These are phyloP conservation scores for Asobara japonica DNA, from an alignment of 1,140 invertebrate species.

Conservation along the genomic window DNA sequence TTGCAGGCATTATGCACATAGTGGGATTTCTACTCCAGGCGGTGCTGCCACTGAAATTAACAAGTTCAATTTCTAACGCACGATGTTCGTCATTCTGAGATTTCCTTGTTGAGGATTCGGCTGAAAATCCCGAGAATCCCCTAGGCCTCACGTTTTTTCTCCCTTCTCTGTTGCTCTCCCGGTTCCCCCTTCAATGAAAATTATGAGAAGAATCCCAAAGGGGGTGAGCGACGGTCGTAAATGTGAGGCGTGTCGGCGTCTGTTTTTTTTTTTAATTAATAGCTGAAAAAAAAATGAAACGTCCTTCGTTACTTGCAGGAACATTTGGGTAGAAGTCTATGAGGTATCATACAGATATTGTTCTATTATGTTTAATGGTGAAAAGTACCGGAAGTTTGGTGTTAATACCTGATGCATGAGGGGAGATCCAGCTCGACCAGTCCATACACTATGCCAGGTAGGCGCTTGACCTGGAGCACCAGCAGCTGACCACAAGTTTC, in stretches of 20 bases:
- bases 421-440: background rate
- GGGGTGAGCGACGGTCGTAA: slow-evolving; percentile 49
- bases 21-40: too few species aligned
- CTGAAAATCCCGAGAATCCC: slow-evolving; percentile 20
- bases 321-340: background rate
- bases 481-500: background rate
- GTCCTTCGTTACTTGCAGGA: background rate
- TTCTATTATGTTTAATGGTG: background rate
- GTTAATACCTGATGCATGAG: background rate
- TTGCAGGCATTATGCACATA: too few species aligned
- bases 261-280: slow-evolving; percentile 39
- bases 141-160: slow-evolving; percentile 22
- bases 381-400: background rate
- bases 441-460: slow-evolving; percentile 9
- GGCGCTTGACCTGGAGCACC: background rate
- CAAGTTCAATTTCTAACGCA: background rate
- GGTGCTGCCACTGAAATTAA: slow-evolving; percentile 1
- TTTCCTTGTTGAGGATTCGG: background rate
- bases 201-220: slow-evolving; percentile 29
- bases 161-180: background rate
- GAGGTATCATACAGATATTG: background rate
- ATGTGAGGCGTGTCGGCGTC: slow-evolving; percentile 56
- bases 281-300: background rate
- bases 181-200: slow-evolving; percentile 12
- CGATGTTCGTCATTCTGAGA: background rate